A percentile compares a stretch with the other conserved stretches of the same genome.
These are phyloP conservation scores for Galerucella pusilla DNA, from an alignment of 2,888 invertebrate genomes.

Conservation along the genomic window DNA sequence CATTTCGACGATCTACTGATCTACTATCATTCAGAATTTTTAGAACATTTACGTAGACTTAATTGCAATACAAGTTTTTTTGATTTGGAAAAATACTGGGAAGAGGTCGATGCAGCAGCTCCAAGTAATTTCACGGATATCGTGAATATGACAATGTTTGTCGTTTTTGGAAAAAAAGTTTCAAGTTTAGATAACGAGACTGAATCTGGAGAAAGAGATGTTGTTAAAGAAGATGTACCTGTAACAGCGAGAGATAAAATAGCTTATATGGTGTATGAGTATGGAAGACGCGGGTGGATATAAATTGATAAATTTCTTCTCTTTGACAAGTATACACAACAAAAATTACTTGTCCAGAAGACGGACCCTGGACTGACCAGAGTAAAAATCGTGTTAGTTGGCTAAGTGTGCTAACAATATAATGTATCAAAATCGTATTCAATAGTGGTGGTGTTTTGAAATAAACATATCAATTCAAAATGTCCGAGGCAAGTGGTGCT, in stretches of 20 bases:
- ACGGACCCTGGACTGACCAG: no score
- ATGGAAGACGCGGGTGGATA: conserved; percentile 18
- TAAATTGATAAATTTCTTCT: not conserved
- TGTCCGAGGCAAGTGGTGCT: no score
- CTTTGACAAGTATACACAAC: not conserved
- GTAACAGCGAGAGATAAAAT: conserved; percentile 19
- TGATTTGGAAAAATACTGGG: conserved; percentile 13
- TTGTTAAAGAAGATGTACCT: conserved; percentile 11
- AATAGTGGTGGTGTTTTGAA: no score
- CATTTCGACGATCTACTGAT: conserved; percentile 43
- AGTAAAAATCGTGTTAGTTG: no score
- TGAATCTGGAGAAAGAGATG: not conserved
- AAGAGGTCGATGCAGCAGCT: conserved; percentile 19
- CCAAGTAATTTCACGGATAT: not conserved
- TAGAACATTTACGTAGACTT: conserved; percentile 29
- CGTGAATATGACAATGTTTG: conserved; percentile 1
- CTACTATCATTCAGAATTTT: conserved; percentile 40
- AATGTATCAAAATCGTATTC: no score
- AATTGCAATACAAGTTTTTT: conserved; percentile 31
- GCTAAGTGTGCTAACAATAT: no score
- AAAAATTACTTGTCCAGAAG: no score
- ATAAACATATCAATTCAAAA: no score
- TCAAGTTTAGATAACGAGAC: not conserved
- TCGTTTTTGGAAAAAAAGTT: conserved; percentile 11
- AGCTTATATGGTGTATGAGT: conserved; percentile 15